Base-by-base conservation (phyloP, 2,797 vertebrate species). In the Linurgus olivaceus region DNA sequence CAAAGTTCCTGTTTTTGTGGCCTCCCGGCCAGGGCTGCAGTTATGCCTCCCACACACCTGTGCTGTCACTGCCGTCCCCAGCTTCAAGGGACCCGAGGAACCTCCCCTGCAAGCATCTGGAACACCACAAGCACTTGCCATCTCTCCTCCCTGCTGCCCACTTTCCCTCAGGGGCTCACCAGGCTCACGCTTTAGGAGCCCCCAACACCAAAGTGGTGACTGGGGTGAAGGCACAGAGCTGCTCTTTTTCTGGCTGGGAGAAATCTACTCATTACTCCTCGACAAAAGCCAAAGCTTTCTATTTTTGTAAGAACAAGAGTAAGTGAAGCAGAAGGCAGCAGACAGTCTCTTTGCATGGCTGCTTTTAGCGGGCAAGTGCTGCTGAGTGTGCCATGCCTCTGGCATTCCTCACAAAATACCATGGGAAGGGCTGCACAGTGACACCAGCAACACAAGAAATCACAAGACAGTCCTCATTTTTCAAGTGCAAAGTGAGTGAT, bases 401-500 rank as follows among this genome's bases (percentile, higher is more conserved):
- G 86, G 78, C 61, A 50, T 77, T 91, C 67, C 81, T 89, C 91
- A 85, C 80, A 25, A 70, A 86, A 40, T 90, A 62, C 80, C 80
- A 59, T 0, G 15, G 81, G 47, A 57, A 61, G 57, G 90, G 71
- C 83, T 50, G 76, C 54, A 25, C 17, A 14, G 50, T 5, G 68
- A 95, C 92, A 93, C 86, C 58, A 20, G 18, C n/a, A 52, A 28
- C 4, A 2, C 55, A 6, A 80, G 75, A 93, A 91, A 80, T 93
- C 81, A 38, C 78, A 77, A n/a, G 78, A 95, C 84, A 55, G 85
- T 66, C 81, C 89, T 95, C 73, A 88, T 96, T 93, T 91, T 48
- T 94, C 72, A 85, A 86, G 95, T 91, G 89, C 81, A 85, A 96
- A 97, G 91, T 95, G 92, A 96, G 94, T 95, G 94, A 90, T 91